phyloP scores from a whole-genome alignment of 2,888 invertebrate genomes.

The Acrocyrtus sp. region DNA sequence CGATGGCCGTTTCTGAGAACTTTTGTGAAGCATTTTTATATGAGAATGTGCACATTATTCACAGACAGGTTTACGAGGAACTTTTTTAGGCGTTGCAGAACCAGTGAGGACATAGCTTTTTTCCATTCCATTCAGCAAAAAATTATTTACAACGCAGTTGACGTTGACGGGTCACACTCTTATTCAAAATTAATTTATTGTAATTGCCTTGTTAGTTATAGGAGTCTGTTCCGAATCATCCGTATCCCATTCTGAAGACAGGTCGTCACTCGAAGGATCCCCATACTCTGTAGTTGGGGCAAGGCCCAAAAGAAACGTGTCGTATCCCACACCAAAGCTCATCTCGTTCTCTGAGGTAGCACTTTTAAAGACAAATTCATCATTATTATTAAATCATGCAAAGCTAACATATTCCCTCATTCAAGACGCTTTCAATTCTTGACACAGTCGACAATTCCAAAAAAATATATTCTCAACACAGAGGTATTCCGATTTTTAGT shows the following conservation, averaged over 20 bases:
- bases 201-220: conserved; percentile 56
- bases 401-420: too few relatives aligned
- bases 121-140: conserved; percentile 8
- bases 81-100: conserved; percentile 13
- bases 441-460: not conserved
- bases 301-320: conserved; percentile 58
- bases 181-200: not conserved
- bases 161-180: not conserved
- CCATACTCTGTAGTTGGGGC: conserved; percentile 75
- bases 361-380: conserved; percentile 48
- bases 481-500: too few relatives aligned
- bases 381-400: conserved; percentile 15
- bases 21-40: too few relatives aligned
- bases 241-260: conserved; percentile 92
- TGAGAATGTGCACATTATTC: conserved; percentile 38
- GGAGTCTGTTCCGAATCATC: conserved; percentile 67
- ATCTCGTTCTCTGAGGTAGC: conserved; percentile 53
- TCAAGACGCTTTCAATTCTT: too few relatives aligned
- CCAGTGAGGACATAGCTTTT: conserved; percentile 21
- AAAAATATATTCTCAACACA: not conserved
- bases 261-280: conserved; percentile 85
- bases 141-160: too few relatives aligned
- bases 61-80: conserved; percentile 38
- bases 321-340: conserved; percentile 59
- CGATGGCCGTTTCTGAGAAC: too few relatives aligned